Conservation (phyloP, 2,797 vertebrate species). For the Fundulus diaphanus region DNA sequence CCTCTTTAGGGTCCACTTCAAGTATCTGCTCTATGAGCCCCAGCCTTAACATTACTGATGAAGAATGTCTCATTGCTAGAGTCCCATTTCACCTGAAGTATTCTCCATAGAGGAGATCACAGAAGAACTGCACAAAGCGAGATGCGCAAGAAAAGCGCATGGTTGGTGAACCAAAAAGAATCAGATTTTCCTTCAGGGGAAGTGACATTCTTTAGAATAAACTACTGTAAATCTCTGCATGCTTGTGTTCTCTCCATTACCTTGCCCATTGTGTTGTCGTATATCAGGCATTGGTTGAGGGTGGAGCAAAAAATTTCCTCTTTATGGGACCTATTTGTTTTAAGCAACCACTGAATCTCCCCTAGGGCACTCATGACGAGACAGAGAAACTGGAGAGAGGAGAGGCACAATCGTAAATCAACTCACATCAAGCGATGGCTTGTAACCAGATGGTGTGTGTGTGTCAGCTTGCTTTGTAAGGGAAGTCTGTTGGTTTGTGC, state of each 20-base stretch:
- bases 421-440: slow-evolving; percentile 4
- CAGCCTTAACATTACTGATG: slow-evolving; percentile 48
- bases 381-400: slow-evolving; percentile 14
- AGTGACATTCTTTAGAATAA: slow-evolving; percentile 45
- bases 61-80: slow-evolving; percentile 49
- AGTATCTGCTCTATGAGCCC: slow-evolving; percentile 40
- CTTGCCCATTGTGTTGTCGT: slow-evolving; percentile 18
- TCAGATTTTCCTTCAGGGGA: slow-evolving; percentile 33
- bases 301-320: slow-evolving; percentile 24
- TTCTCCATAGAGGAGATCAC: slow-evolving; percentile 51
- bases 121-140: slow-evolving; percentile 43
- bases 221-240: slow-evolving; percentile 35
- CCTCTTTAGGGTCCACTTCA: slow-evolving; percentile 35
- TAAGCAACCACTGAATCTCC: slow-evolving; percentile 27
- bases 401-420: slow-evolving; percentile 17
- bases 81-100: slow-evolving; percentile 59
- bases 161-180: slow-evolving; percentile 50
- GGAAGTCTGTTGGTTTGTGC: slow-evolving; percentile 18
- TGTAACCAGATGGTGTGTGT: slow-evolving; percentile 9
- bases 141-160: slow-evolving; percentile 31
- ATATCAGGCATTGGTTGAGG: slow-evolving; percentile 33
- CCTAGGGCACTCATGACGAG: slow-evolving; percentile 4
- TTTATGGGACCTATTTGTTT: slow-evolving; percentile 29
- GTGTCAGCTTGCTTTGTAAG: slow-evolving; percentile 8
- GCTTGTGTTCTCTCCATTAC: slow-evolving; percentile 12